A percentile compares a stretch with the other conserved stretches of the same genome.
phyloP scores from a whole-genome alignment of 2,888 invertebrate genomes.

The Smittia sp. region DNA sequence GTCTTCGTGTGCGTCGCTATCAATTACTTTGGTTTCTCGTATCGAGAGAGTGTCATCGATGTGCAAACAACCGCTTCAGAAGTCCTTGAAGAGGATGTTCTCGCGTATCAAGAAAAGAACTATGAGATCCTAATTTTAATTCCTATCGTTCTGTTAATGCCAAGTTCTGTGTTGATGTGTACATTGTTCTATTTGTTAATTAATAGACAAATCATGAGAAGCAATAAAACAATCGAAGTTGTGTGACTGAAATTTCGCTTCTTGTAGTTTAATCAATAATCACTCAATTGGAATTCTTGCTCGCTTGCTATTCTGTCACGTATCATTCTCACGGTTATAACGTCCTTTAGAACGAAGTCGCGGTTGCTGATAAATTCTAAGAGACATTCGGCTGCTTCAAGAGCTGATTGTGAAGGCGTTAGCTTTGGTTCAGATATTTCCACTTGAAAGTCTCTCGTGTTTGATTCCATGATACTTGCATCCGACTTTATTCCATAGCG shows the following conservation, averaged over 20 bases:
- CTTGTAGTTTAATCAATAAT: not conserved
- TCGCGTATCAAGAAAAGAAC: not conserved
- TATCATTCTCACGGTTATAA: conserved; percentile 12
- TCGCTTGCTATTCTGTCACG: conserved; percentile 17
- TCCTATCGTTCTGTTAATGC: conserved; percentile 20
- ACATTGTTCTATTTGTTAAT: conserved; percentile 22
- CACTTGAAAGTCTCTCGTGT: too few species aligned
- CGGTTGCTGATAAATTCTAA: not conserved
- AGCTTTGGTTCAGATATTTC: not conserved
- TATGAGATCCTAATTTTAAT: conserved; percentile 27
- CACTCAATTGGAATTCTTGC: not conserved
- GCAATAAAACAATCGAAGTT: not conserved
- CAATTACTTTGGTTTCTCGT: conserved; percentile 50
- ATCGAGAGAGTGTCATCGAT: conserved; percentile 46
- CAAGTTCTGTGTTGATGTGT: not conserved
- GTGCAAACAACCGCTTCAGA: not conserved
- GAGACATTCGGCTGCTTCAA: not conserved
- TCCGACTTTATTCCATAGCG: not conserved
- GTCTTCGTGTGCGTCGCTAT: conserved; percentile 52
- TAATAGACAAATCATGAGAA: conserved; percentile 10
- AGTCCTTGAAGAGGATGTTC: not conserved
- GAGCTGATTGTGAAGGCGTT: not conserved
- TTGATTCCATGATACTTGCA: not conserved
- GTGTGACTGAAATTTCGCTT: not conserved
- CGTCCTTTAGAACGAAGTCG: conserved; percentile 4